Evolutionary conservation across 2,113 vertebrate species (phyloP).

Genomic region (Cyprinus carpio): DNA sequence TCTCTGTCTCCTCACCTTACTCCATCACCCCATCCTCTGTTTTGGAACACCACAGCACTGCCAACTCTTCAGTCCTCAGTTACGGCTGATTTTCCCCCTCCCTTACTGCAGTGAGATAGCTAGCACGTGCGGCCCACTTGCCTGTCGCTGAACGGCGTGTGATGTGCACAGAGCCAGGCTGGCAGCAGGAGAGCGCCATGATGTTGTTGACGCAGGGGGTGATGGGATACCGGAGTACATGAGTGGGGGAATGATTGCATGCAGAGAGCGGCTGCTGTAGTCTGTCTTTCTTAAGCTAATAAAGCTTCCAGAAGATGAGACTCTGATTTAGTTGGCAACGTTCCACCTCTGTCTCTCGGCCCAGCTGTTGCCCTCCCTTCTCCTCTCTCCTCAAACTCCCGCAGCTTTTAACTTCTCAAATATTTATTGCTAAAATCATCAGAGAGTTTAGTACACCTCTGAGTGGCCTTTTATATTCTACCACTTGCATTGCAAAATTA

Average conservation of each 20-base stretch:
- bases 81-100: background rate
- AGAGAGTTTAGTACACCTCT: background rate
- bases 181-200: slow-evolving; percentile 57
- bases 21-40: slow-evolving; percentile 10
- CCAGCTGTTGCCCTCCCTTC: slow-evolving; percentile 10
- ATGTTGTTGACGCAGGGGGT: slow-evolving; percentile 51
- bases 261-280: slow-evolving; percentile 31
- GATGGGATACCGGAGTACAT: slow-evolving; percentile 31
- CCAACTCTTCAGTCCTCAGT: background rate
- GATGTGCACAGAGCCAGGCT: slow-evolving; percentile 52
- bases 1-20: slow-evolving; percentile 14
- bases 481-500: background rate
- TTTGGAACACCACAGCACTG: background rate
- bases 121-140: background rate
- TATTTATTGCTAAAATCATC: slow-evolving; percentile 9
- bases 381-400: background rate
- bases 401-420: background rate
- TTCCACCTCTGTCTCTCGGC: slow-evolving; percentile 13
- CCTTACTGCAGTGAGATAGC: background rate
- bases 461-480: background rate
- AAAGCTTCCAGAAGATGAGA: slow-evolving; percentile 11
- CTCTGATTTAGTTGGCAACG: slow-evolving; percentile 6
- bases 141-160: slow-evolving; percentile 18
- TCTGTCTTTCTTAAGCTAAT: slow-evolving; percentile 19
- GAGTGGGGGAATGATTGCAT: slow-evolving; percentile 14